Evolutionary conservation across 2,113 vertebrate genomes (phyloP).

Genomic region (Brienomyrus longianalis): DNA sequence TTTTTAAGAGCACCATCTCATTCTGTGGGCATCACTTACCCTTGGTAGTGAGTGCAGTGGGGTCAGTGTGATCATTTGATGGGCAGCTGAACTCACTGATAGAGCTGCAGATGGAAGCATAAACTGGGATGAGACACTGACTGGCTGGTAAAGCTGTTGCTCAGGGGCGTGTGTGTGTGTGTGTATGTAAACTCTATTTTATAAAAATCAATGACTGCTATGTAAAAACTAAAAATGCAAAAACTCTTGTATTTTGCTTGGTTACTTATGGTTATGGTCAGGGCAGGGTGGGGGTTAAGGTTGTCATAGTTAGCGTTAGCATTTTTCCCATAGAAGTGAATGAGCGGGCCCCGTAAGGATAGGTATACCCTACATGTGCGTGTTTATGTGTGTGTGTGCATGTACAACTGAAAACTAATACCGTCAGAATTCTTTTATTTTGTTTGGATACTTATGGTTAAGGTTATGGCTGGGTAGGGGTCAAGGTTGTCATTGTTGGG

Average conservation of each 20-base stretch:
- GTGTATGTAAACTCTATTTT: background rate
- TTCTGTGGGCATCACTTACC: background rate
- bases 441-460: background rate
- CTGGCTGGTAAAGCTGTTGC: constrained; percentile 23
- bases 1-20: background rate
- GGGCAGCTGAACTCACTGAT: background rate
- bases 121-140: background rate
- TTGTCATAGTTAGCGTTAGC: too few relatives aligned
- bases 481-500: background rate
- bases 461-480: background rate
- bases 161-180: constrained; percentile 10
- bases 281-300: too few relatives aligned
- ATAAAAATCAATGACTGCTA: too few relatives aligned
- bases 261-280: too few relatives aligned
- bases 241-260: too few relatives aligned
- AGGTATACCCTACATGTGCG: too few relatives aligned
- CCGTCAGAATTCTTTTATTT: background rate
- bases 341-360: too few relatives aligned
- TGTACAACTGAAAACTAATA: background rate
- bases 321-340: too few relatives aligned
- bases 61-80: background rate
- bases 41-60: background rate
- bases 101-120: background rate
- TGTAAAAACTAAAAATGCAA: too few relatives aligned
- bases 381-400: background rate